A percentile compares a stretch with the other conserved stretches of the same genome.
phyloP scores from a whole-genome alignment of 2,888 invertebrate genomes.

The Hecatera dysodea region DNA sequence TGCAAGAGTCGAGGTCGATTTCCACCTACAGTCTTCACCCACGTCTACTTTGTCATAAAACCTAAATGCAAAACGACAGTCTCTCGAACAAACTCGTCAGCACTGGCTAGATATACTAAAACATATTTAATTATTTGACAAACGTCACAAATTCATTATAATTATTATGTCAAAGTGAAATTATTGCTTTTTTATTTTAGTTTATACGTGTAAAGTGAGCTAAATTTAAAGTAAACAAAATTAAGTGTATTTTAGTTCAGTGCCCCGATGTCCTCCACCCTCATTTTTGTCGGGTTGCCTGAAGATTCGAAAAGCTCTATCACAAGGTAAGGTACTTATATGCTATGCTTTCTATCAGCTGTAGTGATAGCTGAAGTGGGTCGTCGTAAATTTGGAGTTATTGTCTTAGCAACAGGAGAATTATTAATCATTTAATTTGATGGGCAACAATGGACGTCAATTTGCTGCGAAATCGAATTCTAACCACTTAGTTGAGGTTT shows the following conservation, averaged over 20 bases:
- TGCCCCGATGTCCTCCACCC: constrained; percentile 91
- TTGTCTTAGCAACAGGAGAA: background rate
- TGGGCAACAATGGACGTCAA: background rate
- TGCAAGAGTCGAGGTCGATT: constrained; percentile 71
- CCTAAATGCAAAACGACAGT: constrained; percentile 78
- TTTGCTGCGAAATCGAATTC: background rate
- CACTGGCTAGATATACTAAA: constrained; percentile 76
- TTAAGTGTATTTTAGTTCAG: constrained; percentile 66
- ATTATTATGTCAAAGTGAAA: constrained; percentile 49
- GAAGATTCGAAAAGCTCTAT: constrained; percentile 92
- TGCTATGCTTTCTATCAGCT: background rate
- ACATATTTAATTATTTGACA: constrained; percentile 64
- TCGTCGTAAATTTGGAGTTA: background rate
- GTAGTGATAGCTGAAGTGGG: background rate
- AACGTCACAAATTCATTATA: constrained; percentile 59
- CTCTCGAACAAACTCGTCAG: constrained; percentile 73
- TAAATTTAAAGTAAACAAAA: constrained; percentile 70
- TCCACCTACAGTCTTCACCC: constrained; percentile 83
- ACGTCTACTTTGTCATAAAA: constrained; percentile 81
- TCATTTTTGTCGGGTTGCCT: constrained; percentile 91
- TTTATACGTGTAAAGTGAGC: constrained; percentile 56
- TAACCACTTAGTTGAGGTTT: background rate
- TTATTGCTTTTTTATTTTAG: constrained; percentile 50
- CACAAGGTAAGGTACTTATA: constrained; percentile 81
- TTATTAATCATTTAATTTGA: background rate